Base-by-base conservation (phyloP, 2,888 invertebrate genomes). In the Dolichomitus sp. region DNA sequence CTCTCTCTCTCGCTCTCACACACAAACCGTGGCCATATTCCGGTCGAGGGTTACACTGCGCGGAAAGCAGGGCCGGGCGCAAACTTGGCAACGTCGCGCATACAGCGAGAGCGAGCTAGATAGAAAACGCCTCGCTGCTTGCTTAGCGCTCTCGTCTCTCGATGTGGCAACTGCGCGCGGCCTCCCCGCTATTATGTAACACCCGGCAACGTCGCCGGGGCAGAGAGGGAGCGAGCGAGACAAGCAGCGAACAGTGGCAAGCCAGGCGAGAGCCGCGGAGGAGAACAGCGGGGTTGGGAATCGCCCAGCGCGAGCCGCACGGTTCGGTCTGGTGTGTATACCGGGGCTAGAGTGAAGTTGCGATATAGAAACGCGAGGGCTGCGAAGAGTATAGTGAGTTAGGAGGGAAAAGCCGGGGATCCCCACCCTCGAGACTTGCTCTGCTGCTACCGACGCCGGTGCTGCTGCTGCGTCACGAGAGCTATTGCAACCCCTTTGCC, bases 171-270 rank as follows among this genome's bases (percentile, higher is more conserved):
- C 92, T 68, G 79, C 73, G 85, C 86, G 61, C 68, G 30, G 61
- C 50, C 66, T 78, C 90, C 87, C 86, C 86, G 87, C 91, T 92
- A 92, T 93, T 93, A 93, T 92, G 92, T 92, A 93, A 93, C 92
- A 92, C 91, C 92, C 92, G 92, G 93, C 92, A 92, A 92, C 92
- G 90, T 89, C 89, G 90, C 89, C 80, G 88, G 54, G 70, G 77
- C 63, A 74, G 72, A 81, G 76, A 45, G 81, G 48, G 76, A 78
- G 73, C 14, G 48, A 65, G 54, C 45, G 12, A 33, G 50, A n/a
- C 11, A 59, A 33, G 50, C 9, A 17, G 33, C 59, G 37, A 37
- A 7, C 57, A n/a, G 33, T 12, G 27, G 45, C 57, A 72, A 59
- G 48, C 48, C 66, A 3, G 37, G 11, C 23, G 61, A 45, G 68